Base-by-base conservation (phyloP, 2,113 vertebrate genomes). In the Gobiocypris rarus region DNA sequence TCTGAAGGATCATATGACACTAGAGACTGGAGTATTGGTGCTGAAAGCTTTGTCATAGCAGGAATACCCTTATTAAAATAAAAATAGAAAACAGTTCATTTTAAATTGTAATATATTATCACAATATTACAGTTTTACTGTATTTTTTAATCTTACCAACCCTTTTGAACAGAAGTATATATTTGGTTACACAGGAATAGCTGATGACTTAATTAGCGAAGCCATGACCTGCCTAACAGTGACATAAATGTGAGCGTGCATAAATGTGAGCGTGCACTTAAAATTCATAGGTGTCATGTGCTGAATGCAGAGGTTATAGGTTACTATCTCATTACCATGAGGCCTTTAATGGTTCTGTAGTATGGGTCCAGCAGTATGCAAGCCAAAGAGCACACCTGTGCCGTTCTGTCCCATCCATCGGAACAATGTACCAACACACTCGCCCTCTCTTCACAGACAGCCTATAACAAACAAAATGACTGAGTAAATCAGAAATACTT, bases 371-470 rank as follows among this genome's bases (percentile, higher is more conserved):
- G 74, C 22, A 96, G 92, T 58, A 96, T 89, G 65, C 91, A 86
- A 3, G 94, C 94, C 76, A 96, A 67, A 13, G 95, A 96, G 89
- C 94, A 96, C 28, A 96, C 95, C 86, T 96, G 96, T 0, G 94
- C 94, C 0, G 95, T 96, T 70, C 94, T 93, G 45, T 95, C 95
- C 95, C 95, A 95, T 2, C 94, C 95, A 0, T 96, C 95, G 0
- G 94, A 96, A 89, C 95, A 96, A 84, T 96, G 95, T 0, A 96
- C 94, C 65, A 96, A 86, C 69, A 96, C 94, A 3, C 89, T 96
- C 11, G 92, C 91, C 1, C 88, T 93, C 81, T 96, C 95, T 77
- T 93, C 92, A 84, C 86, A 89, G 67, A 96, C 92, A n/a, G 93
- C 94, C 95, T 96, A 61, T 4, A 56, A 73, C 61, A 65, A 22